phyloP scores from a whole-genome alignment of 2,888 invertebrate genomes.

The Clitarchus hookeri region DNA sequence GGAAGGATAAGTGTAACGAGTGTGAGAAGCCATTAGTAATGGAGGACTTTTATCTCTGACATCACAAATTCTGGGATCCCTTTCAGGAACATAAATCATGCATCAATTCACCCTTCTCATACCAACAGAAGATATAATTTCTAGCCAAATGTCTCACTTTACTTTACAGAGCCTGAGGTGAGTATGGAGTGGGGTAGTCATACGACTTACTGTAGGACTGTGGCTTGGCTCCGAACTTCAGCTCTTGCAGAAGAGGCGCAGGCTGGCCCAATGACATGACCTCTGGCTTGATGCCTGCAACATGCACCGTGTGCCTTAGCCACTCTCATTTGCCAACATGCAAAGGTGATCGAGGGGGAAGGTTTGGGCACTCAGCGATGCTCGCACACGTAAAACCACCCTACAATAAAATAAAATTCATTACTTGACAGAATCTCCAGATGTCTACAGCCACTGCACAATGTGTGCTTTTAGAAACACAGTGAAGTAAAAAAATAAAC shows the following conservation, averaged over 20 bases:
- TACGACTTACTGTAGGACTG: slow-evolving; percentile 83
- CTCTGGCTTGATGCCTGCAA: slow-evolving; percentile 37
- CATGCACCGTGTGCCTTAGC: slow-evolving; percentile 25
- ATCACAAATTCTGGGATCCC: too few relatives aligned
- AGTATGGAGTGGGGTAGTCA: background rate
- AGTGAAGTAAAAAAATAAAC: too few relatives aligned
- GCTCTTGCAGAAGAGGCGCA: slow-evolving; percentile 85
- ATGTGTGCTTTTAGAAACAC: too few relatives aligned
- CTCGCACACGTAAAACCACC: too few relatives aligned
- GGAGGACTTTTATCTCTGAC: too few relatives aligned
- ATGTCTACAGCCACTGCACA: background rate
- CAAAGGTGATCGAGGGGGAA: background rate
- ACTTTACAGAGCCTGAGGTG: background rate
- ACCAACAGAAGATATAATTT: too few relatives aligned
- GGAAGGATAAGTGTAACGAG: too few relatives aligned
- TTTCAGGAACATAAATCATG: too few relatives aligned
- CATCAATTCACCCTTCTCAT: too few relatives aligned
- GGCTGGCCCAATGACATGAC: slow-evolving; percentile 58
- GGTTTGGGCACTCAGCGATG: background rate
- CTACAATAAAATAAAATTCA: too few relatives aligned
- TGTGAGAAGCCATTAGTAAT: too few relatives aligned
- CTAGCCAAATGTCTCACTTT: too few relatives aligned
- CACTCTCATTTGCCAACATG: background rate
- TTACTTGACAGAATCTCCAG: background rate
- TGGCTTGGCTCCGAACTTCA: slow-evolving; percentile 84